phyloP scores from a whole-genome alignment of 2,113 vertebrate genomes.

The Antennarius striatus region DNA sequence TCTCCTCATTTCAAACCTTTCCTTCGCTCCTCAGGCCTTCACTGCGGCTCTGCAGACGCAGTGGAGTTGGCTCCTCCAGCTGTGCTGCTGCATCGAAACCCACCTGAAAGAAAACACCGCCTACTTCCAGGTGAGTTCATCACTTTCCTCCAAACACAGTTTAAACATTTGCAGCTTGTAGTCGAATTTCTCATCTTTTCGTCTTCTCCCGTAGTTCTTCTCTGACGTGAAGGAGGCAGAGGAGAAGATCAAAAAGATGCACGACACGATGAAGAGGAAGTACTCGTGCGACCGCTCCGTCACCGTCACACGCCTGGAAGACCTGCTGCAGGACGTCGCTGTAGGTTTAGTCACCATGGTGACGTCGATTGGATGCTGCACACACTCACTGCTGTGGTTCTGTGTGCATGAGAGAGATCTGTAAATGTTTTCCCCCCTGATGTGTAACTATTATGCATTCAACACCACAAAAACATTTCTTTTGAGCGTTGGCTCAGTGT shows the following conservation, averaged over 20 bases:
- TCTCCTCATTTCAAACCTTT: neutral
- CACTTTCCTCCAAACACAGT: neutral
- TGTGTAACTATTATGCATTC: accelerated
- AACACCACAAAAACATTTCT: too few species aligned
- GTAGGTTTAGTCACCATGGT: conserved; percentile 66
- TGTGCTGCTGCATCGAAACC: conserved; percentile 92
- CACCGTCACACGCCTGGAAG: conserved; percentile 89
- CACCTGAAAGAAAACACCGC: conserved; percentile 93
- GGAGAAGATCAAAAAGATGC: conserved; percentile 85
- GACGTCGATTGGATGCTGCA: too few species aligned
- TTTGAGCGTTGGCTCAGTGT: neutral
- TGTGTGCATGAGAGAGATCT: neutral
- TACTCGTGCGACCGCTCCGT: conserved; percentile 88
- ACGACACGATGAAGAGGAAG: conserved; percentile 87
- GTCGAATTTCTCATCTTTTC: neutral
- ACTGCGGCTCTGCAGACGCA: conserved; percentile 92
- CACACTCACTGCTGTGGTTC: too few species aligned
- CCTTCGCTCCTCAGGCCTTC: conserved; percentile 80
- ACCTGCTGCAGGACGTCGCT: conserved; percentile 88
- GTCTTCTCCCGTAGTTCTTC: conserved; percentile 80
- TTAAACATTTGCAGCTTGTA: neutral
- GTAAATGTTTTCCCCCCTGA: neutral
- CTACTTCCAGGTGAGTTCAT: conserved; percentile 87
- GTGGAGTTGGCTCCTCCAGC: conserved; percentile 96
- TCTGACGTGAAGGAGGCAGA: conserved; percentile 87